Base-by-base conservation (phyloP, 2,113 vertebrate genomes). In the Anoplopoma fimbria region DNA sequence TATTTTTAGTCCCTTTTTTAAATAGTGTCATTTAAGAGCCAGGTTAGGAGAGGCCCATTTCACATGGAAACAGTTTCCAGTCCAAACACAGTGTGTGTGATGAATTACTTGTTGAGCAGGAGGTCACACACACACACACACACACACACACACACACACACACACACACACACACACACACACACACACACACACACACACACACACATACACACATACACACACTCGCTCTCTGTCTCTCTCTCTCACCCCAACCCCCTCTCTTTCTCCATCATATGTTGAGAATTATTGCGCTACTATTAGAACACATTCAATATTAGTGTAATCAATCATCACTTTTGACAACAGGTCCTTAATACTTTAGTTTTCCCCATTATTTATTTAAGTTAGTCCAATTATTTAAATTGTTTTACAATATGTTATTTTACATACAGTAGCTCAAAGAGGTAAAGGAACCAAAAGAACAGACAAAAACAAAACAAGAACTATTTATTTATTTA, bases 11-110 rank as follows among this genome's bases (percentile, higher is more conserved):
- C 60, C 65, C 51, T 82, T 49, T 38, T 49, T 79, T 87, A 87
- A 91, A 88, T 79, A 63, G 82, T 80, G 79, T 90, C 58, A 79
- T 93, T 89, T 88, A 77, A 79, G 80, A 87, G 69, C 47, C 67
- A 71, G 71, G 77, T 91, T 88, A 78, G 71, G 21, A 81, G 89
- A 89, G 83, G 78, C 81, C 75, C 72, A n/a, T 33, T 89, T 90
- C 93, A 95, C 92, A 93, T 95, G 93, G 94, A 94, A 95, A 89
- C 78, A 9, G 81, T 95, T 94, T 91, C 75, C 75, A 91, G 90
- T 93, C 89, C 79, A 95, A 95, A 94, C 93, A 94, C 84, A 53
- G 72, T 77, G 89, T 65, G 55, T 81, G 80, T 94, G 94, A 93
- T 95, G 81, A 92, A 95, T 94, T 88, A 90, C 90, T 85, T 13